Evolutionary conservation across 2,888 invertebrate species (phyloP), one percentile per base, ranked within the genome.

Genomic region (Heteromurus nitidus): DNA sequence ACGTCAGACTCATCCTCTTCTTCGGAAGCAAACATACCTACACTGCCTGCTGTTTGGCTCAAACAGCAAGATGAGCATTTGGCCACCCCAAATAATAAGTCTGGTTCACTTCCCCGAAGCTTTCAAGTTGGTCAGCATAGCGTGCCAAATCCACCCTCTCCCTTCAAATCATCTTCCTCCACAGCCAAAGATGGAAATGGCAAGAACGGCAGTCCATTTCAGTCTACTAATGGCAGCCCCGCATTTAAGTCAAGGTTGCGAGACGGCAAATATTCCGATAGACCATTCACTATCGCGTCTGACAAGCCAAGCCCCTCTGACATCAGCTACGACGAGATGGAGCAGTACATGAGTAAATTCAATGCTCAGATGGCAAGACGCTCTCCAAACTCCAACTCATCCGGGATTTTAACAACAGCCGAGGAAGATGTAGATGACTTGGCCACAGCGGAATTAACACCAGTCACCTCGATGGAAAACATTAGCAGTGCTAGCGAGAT

Each of bases 21-120:
- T 22, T 87, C 86, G 3, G 87, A 87, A 82, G 87, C 88, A 73
- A 90, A 90, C 76, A 90, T 90, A 76, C 93, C 93, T 0, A 93
- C 92, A 28, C 90, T 92, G 3, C 93, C 93, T 2, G 93, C 93
- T 74, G 92, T 93, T 79, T 94, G 94, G 94, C 88, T 94, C 26
- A 93, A 93, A 85, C 92, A 93, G 73, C 93, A 94, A 86, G 92
- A 92, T 85, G 93, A 93, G 86, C 93, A 93, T 88, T 91, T 94
- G 73, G 93, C 89, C 1, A 92, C 92, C 3, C 92, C 92, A 0
- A 91, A 92, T 70, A 92, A 92, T 88, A 95, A 95, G 88, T 93
- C 94, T 16, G 95, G 94, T 24, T 95, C 95, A 0, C 89, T 95
- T 73, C 95, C 95, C 0, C 91, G 95, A 86, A 94, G 94, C 87